These are phyloP conservation scores for Eupeodes latifasciatus DNA, from an alignment of 2,888 invertebrate species.

Conservation along the genomic window DNA sequence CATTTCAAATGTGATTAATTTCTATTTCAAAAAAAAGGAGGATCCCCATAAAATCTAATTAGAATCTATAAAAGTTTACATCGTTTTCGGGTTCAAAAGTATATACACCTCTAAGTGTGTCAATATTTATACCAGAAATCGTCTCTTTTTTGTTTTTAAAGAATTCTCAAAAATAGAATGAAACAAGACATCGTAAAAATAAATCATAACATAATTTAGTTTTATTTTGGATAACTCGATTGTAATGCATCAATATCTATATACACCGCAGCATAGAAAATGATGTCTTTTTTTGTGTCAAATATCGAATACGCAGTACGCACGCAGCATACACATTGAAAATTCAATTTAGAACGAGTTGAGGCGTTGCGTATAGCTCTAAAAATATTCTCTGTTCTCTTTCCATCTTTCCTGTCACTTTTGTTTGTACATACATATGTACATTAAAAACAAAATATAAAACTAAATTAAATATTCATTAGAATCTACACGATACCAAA, in stretches of 20 bases:
- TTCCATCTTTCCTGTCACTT: conserved; percentile 8
- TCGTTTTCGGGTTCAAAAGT: not conserved
- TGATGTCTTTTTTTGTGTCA: not conserved
- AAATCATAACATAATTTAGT: conserved; percentile 8
- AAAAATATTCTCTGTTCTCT: conserved; percentile 3
- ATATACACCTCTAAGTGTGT: not conserved
- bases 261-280: too few species aligned
- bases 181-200: not conserved
- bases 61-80: not conserved
- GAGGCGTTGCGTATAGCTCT: conserved; percentile 18
- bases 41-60: conserved; percentile 19
- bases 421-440: too few species aligned
- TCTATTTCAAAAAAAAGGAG: not conserved
- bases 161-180: conserved; percentile 2
- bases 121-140: not conserved
- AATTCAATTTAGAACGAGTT: conserved; percentile 3
- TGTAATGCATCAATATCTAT: not conserved
- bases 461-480: conserved; percentile 31
- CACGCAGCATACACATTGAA: not conserved
- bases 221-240: conserved; percentile 8
- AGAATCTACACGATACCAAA: conserved; percentile 25
- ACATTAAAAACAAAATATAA: not conserved
- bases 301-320: not conserved
- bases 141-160: not conserved
- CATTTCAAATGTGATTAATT: not conserved